Evolutionary conservation across 2,888 invertebrate genomes (phyloP), one percentile per base, ranked within the genome.

Genomic region (Phytoseiulus persimilis): DNA sequence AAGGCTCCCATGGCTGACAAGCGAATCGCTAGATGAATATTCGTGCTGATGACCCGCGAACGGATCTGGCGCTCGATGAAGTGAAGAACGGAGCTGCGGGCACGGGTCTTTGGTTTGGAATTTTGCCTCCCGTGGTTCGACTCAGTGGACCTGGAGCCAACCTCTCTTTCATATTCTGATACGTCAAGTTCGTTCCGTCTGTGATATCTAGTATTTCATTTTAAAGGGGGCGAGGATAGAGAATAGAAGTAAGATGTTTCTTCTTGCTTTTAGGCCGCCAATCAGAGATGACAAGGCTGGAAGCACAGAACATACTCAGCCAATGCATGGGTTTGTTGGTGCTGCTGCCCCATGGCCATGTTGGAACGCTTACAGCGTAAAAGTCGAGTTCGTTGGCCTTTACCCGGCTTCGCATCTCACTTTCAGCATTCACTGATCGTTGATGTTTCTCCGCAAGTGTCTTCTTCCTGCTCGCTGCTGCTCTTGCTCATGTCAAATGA

Each of bases 171-270:
- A 18, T 65, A 65, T 65, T 18, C 65, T 65, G 65, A 65, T 65
- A 14, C 65, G 65, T 65, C 65, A 65, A 23, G 65, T 65, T 65
- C 65, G 65, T 65, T 65, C 65, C 65, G 65, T 65, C 65, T 2
- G 65, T 65, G 65, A 65, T 65, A 65, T 65, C 65, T 65, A 65
- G 65, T 65, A 65, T 65, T 65, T 65, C 65, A 65, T 65, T 65
- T 65, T 18, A 65, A 28, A 28, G 65, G 65, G 65, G 65, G 65
- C 65, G 65, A 65, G 65, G 65, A 65, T 65, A 65, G 65, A 65
- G 65, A 65, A 23, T 65, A 65, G 65, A 65, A 65, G 65, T 65
- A 65, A 14, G 65, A 65, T 65, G 65, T 65, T 65, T 65, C 18
- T 65, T 23, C 65, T 28, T 28, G 65, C 65, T 14, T 65, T 65